Base-by-base conservation (phyloP, 2,113 vertebrate species). In the Ornithorhynchus anatinus region DNA sequence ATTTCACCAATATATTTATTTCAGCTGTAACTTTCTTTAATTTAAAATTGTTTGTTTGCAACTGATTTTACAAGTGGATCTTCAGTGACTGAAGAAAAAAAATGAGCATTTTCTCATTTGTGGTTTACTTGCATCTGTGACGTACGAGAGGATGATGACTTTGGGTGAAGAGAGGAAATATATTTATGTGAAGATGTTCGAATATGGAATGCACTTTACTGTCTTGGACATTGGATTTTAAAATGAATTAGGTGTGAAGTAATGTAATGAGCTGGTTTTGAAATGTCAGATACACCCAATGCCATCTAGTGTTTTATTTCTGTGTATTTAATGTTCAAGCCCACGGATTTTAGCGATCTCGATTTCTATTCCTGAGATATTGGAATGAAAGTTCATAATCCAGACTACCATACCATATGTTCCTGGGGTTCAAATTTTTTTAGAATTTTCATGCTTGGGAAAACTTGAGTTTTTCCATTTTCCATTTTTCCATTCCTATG, bases 91-190 rank as follows among this genome's bases (percentile, higher is more conserved):
- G 52, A 54, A 75, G 47, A 40, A 38, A 61, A 25, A 52, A 52
- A 35, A 35, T 9, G 35, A 23, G 58, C 43, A 52, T 47, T 74
- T 66, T 50, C 40, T 72, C 70, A 77, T 58, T 17, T 65, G 23
- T 44, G 29, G 62, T 42, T 35, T n/a, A n/a, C n/a, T n/a, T 59
- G 29, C 4, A 27, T 10, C 27, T 57, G 29, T 42, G 19, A 54
- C 3, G 59, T 13, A 16, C 3, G 1, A 7, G 45, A 29, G 4
- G 31, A 7, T 15, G 17, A 31, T 29, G 25, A 27, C 3, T 22
- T 23, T 25, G 66, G 14, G 42, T 4, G 15, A 32, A 17, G n/a
- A 19, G 1, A 1, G 10, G 31, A n/a, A 17, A 29, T 29, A 27
- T 50, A 27, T 29, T 29, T 25, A 48, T 12, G 23, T 13, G 23